phyloP scores from a whole-genome alignment of 2,797 vertebrate species.

The Sebastes dallii region DNA sequence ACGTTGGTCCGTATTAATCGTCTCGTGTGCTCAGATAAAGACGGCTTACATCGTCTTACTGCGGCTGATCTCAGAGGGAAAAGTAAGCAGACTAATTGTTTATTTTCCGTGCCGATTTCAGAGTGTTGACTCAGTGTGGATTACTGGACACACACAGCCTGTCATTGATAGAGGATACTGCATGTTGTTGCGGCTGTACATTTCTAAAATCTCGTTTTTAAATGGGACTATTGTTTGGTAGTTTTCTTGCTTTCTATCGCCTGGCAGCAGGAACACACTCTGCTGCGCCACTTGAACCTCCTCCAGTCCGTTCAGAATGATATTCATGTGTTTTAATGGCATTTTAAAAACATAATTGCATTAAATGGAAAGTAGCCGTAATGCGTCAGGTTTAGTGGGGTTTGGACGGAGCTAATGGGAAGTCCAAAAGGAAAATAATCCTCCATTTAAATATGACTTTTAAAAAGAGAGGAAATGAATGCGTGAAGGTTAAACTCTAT shows the following conservation, averaged over 20 bases:
- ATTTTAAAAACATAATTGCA: constrained; percentile 29
- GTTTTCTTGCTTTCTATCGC: not conserved
- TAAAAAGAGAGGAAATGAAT: not conserved
- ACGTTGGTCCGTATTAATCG: not conserved
- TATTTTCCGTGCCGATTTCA: not conserved
- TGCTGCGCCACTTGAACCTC: not conserved
- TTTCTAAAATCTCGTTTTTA: not conserved
- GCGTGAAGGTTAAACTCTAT: constrained; percentile 20
- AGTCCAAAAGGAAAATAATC: not conserved
- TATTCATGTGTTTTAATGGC: constrained; percentile 10
- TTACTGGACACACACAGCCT: constrained; percentile 12
- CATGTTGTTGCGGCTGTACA: not conserved
- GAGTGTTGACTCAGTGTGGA: constrained; percentile 2
- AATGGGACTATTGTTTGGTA: not conserved
- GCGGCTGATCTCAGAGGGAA: not conserved
- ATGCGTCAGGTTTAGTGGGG: not conserved
- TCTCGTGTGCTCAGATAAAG: not conserved
- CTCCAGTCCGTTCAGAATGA: not conserved
- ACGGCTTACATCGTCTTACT: not conserved
- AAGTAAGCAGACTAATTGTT: constrained; percentile 23
- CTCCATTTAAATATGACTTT: constrained; percentile 1
- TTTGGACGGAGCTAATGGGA: not conserved
- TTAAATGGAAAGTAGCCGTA: constrained; percentile 12
- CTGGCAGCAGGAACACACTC: not conserved
- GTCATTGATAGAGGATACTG: constrained; percentile 9